Evolutionary conservation across 2,797 vertebrate genomes (phyloP), one percentile per base, ranked within the genome.

Genomic region (Poecile montanus): DNA sequence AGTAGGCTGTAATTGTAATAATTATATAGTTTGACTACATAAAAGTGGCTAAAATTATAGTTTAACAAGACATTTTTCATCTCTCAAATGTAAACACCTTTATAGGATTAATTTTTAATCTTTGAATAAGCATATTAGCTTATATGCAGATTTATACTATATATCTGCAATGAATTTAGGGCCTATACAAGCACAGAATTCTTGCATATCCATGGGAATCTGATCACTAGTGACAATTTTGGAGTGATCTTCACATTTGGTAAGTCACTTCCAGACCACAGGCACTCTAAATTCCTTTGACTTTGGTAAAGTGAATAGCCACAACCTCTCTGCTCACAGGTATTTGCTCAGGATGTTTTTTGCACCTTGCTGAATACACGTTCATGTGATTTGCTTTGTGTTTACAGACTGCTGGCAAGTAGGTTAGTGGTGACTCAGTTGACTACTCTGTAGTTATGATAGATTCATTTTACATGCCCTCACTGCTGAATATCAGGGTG

Each of bases 51-150:
- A 58, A 81, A 74, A 87, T 87, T 75, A 34, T 13, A 65, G 82
- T 85, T 87, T 84, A 84, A 91, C 30, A 61, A 66, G 57, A 36
- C 20, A 45, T 90, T 95, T 79, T 77, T 18, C 5, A 15, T 85
- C 70, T 91, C 44, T 60, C 15, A 26, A 77, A 70, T 23, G 42
- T 78, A 89, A 89, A 68, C 21, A 77, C 45, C 51, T 74, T 83
- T 44, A 57, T 45, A 60, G n/a, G 63, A 78, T 85, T 91, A 82
- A 38, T 88, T 93, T 93, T 91, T 91, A 47, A 66, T 61, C 26
- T 84, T 94, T 40, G 21, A 61, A 54, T 50, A 58, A 83, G 44
- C 22, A 4, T 75, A 50, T 18, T 77, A 32, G 8, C 7, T 91
- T 67, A 48, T 32, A 7, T 70, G n/a, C n/a, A 71, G 63, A 23